Evolutionary conservation across 1,140 invertebrate species (phyloP), one percentile per base, ranked within the genome.

Genomic region (Belonocnema kinseyi): DNA sequence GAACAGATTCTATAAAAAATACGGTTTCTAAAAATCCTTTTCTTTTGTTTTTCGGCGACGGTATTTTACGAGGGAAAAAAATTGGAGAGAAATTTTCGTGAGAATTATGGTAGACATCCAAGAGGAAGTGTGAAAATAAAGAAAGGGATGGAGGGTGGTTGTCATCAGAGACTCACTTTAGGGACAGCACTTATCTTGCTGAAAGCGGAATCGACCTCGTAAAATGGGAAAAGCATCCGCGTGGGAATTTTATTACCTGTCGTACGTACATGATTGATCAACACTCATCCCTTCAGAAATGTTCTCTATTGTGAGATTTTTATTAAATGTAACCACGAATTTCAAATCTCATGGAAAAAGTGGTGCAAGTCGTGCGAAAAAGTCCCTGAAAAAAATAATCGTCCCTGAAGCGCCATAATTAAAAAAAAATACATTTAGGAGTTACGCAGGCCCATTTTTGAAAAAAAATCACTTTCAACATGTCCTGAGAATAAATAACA

Each of bases 121-220:
- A 40, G 14, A 6, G n/a, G 40, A 66, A 66, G 61, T 66, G 61
- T 16, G 61, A 40, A 33, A 33, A 13, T 26, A 66, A 46, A 40
- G 26, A 10, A 66, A 40, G 40, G 33, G 14, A 66, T 5, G 33
- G n/a, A 66, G 13, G 21, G 33, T 16, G 14, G 61, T 66, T 66
- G 61, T 40, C 61, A 66, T 66, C 61, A 0, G 26, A 66, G 61
- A n/a, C 61, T 46, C 61, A 40, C 61, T 66, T 66, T 66, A 46
- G 61, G 61, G 61, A 40, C 33, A 33, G 26, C 61, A 40, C 26
- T 66, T 66, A 66, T 66, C 61, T 66, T n/a, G 21, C 61, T 66
- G 33, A 66, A 66, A 66, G 61, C 26, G 61, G 26, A 66, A 66
- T 66, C 61, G 61, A 66, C 26, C 61, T 66, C 61, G 61, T 66